Conservation (phyloP, 2,888 invertebrate genomes). For the Acleris emargana region DNA sequence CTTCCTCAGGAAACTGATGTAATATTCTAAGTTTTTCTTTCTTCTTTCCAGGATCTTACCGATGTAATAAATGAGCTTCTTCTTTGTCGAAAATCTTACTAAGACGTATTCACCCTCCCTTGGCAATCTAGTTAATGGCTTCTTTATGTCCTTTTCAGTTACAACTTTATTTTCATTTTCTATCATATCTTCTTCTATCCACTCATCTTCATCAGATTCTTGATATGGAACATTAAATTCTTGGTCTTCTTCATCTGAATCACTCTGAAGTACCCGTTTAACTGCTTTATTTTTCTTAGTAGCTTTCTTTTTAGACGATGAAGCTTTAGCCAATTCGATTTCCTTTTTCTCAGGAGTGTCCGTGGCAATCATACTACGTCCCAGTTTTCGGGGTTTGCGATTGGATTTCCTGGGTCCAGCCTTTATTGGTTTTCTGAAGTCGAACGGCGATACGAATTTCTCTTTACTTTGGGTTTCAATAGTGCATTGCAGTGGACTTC, state of each 20-base stretch:
- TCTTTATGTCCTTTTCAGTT: too few relatives aligned
- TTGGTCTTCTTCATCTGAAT: not conserved
- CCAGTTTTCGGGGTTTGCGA: not conserved
- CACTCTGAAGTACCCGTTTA: not conserved
- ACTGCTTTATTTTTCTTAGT: not conserved
- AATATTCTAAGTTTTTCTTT: too few relatives aligned
- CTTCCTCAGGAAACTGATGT: too few relatives aligned
- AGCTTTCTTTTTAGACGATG: not conserved
- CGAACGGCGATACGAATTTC: not conserved
- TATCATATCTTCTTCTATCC: too few relatives aligned
- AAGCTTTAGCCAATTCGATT: not conserved
- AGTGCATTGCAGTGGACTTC: not conserved
- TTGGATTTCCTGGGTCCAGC: not conserved
- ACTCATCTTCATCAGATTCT: too few relatives aligned
- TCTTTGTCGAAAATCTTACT: too few relatives aligned
- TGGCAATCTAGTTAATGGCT: too few relatives aligned
- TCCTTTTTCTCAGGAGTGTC: not conserved
- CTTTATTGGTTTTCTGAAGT: not conserved
- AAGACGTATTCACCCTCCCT: too few relatives aligned
- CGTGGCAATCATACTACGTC: not conserved
- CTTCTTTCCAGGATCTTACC: too few relatives aligned
- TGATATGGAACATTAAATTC: too few relatives aligned
- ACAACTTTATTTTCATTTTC: too few relatives aligned
- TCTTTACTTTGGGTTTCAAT: not conserved
- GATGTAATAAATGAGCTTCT: too few relatives aligned